Percentiles rank a stretch among this genome's conserved stretches.
These are phyloP conservation scores for Drosophila miranda DNA, from an alignment of 1,140 invertebrate genomes.

Conservation along the genomic window DNA sequence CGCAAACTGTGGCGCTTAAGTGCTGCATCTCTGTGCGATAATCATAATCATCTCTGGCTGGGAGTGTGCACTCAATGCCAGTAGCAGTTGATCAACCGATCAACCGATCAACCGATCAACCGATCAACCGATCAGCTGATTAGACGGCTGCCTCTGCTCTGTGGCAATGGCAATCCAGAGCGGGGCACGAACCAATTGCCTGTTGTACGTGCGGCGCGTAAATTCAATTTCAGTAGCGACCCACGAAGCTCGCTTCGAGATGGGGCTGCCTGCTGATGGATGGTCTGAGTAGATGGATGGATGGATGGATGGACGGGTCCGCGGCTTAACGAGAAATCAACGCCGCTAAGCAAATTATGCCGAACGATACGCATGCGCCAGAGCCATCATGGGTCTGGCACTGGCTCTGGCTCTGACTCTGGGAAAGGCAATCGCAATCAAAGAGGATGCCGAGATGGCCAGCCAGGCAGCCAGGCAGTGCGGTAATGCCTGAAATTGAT, in stretches of 20 bases:
- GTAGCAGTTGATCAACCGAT: slow-evolving; percentile 50
- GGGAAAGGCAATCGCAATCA: slow-evolving; percentile 58
- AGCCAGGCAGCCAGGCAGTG: slow-evolving; percentile 26
- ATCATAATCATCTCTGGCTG: slow-evolving; percentile 48
- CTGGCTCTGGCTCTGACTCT: slow-evolving; percentile 5
- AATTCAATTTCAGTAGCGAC: slow-evolving; percentile 81
- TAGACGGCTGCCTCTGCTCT: slow-evolving; percentile 36
- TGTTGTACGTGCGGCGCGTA: slow-evolving; percentile 76
- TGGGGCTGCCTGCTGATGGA: slow-evolving; percentile 20
- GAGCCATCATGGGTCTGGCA: slow-evolving; percentile 50
- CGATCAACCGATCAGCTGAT: slow-evolving; percentile 44
- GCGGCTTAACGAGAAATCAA: slow-evolving; percentile 76
- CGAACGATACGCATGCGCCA: slow-evolving; percentile 80
- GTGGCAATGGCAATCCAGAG: slow-evolving; percentile 45
- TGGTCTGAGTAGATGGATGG: slow-evolving; percentile 26
- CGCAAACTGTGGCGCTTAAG: slow-evolving; percentile 54
- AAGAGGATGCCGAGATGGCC: slow-evolving; percentile 39
- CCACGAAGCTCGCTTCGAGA: slow-evolving; percentile 45
- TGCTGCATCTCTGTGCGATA: slow-evolving; percentile 24
- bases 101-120: slow-evolving; percentile 27
- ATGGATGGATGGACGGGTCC: slow-evolving; percentile 33
- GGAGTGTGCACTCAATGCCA: slow-evolving; percentile 51
- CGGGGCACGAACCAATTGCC: slow-evolving; percentile 63
- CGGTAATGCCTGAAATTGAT: slow-evolving; percentile 72
- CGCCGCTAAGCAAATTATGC: slow-evolving; percentile 80